Conservation (phyloP, 2,888 invertebrate species). For the Synergus gifuensis region DNA sequence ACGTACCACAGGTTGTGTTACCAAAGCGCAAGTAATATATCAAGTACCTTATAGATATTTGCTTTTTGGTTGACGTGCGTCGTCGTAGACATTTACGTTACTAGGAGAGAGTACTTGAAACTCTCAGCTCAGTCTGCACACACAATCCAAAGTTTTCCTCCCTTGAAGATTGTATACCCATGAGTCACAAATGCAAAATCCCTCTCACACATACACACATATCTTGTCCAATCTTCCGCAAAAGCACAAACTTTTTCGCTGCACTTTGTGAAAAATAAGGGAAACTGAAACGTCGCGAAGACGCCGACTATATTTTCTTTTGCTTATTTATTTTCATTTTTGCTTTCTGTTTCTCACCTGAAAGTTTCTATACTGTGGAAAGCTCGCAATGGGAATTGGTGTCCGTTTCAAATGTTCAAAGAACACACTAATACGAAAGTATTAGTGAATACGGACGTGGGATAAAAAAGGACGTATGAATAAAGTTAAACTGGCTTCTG, state of each 20-base stretch:
- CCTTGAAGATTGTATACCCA: background rate
- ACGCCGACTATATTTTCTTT: constrained; percentile 39
- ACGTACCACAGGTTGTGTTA: constrained; percentile 32
- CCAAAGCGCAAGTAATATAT: constrained; percentile 32
- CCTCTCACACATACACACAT: background rate
- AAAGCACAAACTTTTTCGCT: constrained; percentile 24
- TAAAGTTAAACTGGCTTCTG: constrained; percentile 33
- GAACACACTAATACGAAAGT: background rate
- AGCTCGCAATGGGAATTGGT: constrained; percentile 19
- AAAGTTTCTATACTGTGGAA: constrained; percentile 12
- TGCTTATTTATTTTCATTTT: constrained; percentile 35
- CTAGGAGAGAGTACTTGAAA: constrained; percentile 10
- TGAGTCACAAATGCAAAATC: background rate
- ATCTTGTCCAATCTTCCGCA: constrained; percentile 19
- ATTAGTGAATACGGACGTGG: constrained; percentile 17
- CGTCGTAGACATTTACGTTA: constrained; percentile 11
- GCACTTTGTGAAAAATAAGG: constrained; percentile 36
- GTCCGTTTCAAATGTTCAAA: constrained; percentile 32
- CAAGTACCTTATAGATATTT: constrained; percentile 36
- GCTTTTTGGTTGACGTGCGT: constrained; percentile 29
- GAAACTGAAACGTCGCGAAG: constrained; percentile 25
- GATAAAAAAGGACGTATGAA: constrained; percentile 4
- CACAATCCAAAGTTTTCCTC: constrained; percentile 19
- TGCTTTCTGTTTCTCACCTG: constrained; percentile 23
- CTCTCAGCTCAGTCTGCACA: constrained; percentile 24